Evolutionary conservation across 2,888 invertebrate species (phyloP).

Genomic region (Unio delphinus): DNA sequence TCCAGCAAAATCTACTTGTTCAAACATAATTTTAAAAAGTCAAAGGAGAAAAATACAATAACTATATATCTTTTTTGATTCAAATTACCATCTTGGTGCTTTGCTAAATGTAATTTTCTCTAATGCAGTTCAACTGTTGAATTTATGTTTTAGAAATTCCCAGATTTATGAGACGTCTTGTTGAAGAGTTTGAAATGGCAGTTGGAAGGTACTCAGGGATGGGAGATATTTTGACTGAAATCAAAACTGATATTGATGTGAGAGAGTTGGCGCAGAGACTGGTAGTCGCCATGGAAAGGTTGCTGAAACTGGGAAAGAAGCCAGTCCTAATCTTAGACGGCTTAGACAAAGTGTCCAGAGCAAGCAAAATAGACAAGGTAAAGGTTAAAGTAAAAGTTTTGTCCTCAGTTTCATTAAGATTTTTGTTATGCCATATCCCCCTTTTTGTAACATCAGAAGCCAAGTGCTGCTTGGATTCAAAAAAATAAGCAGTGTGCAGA

Average conservation of each 20-base stretch:
- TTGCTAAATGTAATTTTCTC: neutral
- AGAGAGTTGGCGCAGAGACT: conserved; percentile 24
- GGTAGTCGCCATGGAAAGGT: conserved; percentile 16
- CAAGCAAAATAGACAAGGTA: conserved; percentile 47
- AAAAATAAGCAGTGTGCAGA: too few relatives aligned
- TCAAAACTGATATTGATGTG: conserved; percentile 1
- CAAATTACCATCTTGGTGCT: neutral
- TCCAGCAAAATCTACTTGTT: too few relatives aligned
- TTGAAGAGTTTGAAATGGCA: conserved; percentile 27
- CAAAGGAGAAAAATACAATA: too few relatives aligned
- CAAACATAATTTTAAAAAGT: too few relatives aligned
- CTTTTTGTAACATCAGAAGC: too few relatives aligned
- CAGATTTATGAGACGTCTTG: conserved; percentile 34
- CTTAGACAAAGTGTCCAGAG: conserved; percentile 40
- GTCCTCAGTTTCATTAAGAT: too few relatives aligned
- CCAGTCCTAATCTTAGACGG: conserved; percentile 49
- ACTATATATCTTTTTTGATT: too few relatives aligned
- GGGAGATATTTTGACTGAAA: neutral
- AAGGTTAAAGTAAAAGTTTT: neutral
- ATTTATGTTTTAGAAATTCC: conserved; percentile 30
- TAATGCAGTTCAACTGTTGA: neutral
- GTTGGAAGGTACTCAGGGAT: conserved; percentile 11
- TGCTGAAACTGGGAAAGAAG: conserved; percentile 26
- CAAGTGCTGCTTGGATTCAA: too few relatives aligned
- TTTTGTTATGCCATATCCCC: too few relatives aligned